These are phyloP conservation scores for Malurus cyaneus DNA, from an alignment of 2,113 vertebrate species.

Conservation along the genomic window DNA sequence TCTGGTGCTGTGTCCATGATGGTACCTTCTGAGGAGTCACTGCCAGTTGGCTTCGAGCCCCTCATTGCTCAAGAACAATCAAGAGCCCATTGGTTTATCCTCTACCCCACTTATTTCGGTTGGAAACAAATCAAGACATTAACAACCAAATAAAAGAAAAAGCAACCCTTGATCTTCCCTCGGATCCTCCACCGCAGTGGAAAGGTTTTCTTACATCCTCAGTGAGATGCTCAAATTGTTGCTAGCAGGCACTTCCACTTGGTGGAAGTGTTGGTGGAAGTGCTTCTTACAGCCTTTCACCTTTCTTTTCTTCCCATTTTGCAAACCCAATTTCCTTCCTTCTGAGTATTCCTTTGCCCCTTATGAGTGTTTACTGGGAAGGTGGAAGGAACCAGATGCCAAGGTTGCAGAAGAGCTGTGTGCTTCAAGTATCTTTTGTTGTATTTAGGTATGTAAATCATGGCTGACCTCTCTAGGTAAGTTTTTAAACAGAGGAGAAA, in stretches of 20 bases:
- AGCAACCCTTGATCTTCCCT: not conserved
- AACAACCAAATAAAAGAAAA: not conserved
- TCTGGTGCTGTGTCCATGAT: conserved; percentile 7
- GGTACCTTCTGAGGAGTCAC: conserved; percentile 25
- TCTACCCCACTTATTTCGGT: not conserved
- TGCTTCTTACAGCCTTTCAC: not conserved
- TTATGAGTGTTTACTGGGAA: not conserved
- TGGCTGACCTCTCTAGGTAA: not conserved
- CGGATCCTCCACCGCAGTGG: not conserved
- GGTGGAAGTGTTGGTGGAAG: not conserved
- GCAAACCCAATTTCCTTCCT: not conserved
- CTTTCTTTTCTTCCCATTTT: not conserved
- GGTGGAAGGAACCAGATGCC: not conserved
- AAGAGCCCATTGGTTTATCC: not conserved
- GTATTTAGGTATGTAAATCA: not conserved
- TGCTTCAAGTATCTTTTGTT: not conserved
- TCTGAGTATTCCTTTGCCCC: not conserved
- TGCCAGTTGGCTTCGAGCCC: conserved; percentile 42
- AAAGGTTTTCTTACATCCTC: conserved; percentile 16
- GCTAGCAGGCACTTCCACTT: not conserved
- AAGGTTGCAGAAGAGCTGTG: not conserved
- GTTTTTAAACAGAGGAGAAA: not conserved
- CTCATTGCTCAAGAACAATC: not conserved
- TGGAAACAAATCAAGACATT: conserved; percentile 30
- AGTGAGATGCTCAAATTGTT: not conserved